Percentiles rank a stretch among this genome's conserved stretches.
phyloP scores from a whole-genome alignment of 1,140 invertebrate species.

The Bombus superbus region DNA sequence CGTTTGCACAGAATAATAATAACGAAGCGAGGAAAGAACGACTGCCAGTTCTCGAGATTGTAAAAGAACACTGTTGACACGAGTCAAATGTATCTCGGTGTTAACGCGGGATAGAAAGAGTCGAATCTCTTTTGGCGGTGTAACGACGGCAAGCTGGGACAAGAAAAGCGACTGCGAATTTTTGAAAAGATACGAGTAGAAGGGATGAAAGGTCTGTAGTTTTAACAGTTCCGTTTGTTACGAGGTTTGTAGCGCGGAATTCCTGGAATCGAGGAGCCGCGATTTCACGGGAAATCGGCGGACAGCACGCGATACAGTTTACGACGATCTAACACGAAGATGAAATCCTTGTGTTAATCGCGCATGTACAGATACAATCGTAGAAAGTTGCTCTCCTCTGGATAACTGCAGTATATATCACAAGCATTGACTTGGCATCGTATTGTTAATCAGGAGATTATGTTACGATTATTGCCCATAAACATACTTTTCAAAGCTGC shows the following conservation, averaged over 20 bases:
- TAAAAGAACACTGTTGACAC: no score
- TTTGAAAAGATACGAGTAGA: neutral
- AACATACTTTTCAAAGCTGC: neutral
- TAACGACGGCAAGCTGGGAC: neutral
- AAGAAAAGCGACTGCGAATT: neutral
- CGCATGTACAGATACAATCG: neutral
- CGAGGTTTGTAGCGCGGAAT: neutral
- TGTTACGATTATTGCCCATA: neutral
- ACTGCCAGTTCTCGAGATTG: no score
- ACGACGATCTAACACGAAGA: neutral
- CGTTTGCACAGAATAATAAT: no score
- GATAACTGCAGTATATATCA: no score
- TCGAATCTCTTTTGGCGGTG: neutral
- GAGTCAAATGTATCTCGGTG: neutral
- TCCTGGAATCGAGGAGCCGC: neutral
- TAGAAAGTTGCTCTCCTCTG: neutral
- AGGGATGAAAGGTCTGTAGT: neutral
- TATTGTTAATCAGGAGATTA: neutral
- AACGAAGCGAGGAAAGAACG: no score
- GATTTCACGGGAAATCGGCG: neutral
- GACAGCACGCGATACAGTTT: slow-evolving; percentile 21
- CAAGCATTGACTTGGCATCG: no score
- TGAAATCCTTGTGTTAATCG: neutral
- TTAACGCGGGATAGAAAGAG: neutral
- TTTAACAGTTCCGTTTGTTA: neutral